Evolutionary conservation across 2,113 vertebrate genomes (phyloP), one percentile per base, ranked within the genome.

Genomic region (Girardinichthys multiradiatus): DNA sequence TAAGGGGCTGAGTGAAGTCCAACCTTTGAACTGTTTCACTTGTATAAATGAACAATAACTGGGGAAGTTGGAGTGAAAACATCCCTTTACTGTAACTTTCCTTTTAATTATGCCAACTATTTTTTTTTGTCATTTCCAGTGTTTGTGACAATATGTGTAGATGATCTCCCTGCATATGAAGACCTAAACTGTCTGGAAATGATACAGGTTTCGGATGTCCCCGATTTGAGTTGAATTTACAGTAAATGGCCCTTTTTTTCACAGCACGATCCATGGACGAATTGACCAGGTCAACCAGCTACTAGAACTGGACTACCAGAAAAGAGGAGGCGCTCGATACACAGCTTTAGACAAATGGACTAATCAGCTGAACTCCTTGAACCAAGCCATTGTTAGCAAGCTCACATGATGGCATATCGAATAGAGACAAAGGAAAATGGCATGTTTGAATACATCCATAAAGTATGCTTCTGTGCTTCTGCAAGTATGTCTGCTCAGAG

Each of bases 321-420:
- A 98, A 92, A 95, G 98, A 92, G 97, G 98, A 30, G 98, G 98
- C 64, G 97, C 97, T 81, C 95, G 97, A 82, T 99, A 99, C 93
- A 97, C 96, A 87, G 97, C 98, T 2, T 95, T 99, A 96, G 98
- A 99, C 95, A 99, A 99, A 98, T 99, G 98, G 98, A 99, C 97
- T 94, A 98, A 99, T 96, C 97, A 99, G 92, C 96, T 99, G 90
- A 99, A 99, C 94, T 97, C 97, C 89, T 97, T 99, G 93, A 99
- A 99, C 95, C 98, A 99, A 94, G 98, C 98, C 88, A 97, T 99
- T 94, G 98, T 98, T 94, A 98, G 98, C 94, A 99, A 99, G 89
- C 94, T 99, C 94, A 98, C 98, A 95, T 99, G 91, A 93, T 92
- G 88, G 79, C 77, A 82, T 86, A 60, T 84, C 73, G 76, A 87